These are phyloP conservation scores for Balearica regulorum DNA, from an alignment of 2,797 vertebrate species.

Conservation along the genomic window DNA sequence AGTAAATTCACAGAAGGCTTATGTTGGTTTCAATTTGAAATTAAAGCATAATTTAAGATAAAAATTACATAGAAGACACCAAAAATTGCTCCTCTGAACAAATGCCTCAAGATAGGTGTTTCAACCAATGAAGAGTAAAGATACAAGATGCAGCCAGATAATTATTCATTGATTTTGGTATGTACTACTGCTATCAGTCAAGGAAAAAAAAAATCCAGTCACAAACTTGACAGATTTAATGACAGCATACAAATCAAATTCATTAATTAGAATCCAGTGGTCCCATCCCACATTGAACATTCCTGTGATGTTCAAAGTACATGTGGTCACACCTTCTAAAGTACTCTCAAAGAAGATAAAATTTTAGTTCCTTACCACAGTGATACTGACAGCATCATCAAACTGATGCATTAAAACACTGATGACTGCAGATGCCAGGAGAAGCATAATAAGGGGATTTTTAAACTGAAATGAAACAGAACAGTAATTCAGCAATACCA, in stretches of 20 bases:
- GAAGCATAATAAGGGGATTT: conserved; percentile 95
- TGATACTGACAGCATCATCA: conserved; percentile 98
- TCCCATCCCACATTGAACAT: background rate
- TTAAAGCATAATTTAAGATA: background rate
- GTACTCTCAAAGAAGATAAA: background rate
- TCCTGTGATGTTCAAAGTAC: background rate
- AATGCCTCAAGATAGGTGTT: background rate
- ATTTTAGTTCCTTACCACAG: conserved; percentile 84
- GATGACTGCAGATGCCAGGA: conserved; percentile 96
- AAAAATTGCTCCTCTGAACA: background rate
- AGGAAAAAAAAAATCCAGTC: background rate
- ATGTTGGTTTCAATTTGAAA: background rate
- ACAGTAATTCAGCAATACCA: conserved; percentile 28
- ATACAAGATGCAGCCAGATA: background rate
- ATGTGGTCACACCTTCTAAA: background rate
- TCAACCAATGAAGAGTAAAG: background rate
- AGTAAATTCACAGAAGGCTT: background rate
- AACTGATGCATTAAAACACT: conserved; percentile 96
- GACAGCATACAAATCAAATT: background rate
- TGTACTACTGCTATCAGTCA: background rate
- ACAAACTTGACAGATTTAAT: background rate
- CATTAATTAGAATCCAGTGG: background rate
- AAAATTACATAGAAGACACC: background rate
- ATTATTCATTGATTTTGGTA: background rate
- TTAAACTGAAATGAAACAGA: conserved; percentile 87